Conservation (phyloP, 2,797 vertebrate genomes). For the Malurus splendens region DNA sequence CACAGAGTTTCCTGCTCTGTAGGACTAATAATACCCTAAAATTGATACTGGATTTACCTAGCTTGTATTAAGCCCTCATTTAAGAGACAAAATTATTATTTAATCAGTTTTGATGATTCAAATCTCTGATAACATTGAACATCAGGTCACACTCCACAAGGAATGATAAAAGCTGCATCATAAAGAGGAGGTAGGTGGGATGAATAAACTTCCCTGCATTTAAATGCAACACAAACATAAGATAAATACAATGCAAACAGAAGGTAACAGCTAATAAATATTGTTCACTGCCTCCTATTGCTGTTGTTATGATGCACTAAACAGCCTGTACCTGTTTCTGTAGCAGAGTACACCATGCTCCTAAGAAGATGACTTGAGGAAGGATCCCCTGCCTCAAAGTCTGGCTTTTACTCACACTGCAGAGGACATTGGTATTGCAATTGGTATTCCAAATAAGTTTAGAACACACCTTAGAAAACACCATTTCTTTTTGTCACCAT, state of each 20-base stretch:
- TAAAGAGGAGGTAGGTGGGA: not conserved
- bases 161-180: not conserved
- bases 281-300: not conserved
- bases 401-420: not conserved
- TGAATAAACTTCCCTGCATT: not conserved
- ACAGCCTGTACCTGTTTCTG: not conserved
- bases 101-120: not conserved
- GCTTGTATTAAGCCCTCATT: not conserved
- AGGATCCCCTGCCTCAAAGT: not conserved
- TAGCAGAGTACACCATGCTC: fast-evolving
- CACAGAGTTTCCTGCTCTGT: not conserved
- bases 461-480: not conserved
- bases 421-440: not conserved
- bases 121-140: not conserved
- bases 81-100: not conserved
- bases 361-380: not conserved
- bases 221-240: not conserved
- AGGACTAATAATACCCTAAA: not conserved
- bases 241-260: not conserved
- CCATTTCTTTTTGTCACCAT: not conserved
- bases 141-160: not conserved
- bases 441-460: not conserved
- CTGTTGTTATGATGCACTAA: not conserved
- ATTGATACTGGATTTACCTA: not conserved
- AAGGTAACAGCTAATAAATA: not conserved